Base-by-base conservation (phyloP, 2,113 vertebrate species). In the Melanerpes formicivorus region DNA sequence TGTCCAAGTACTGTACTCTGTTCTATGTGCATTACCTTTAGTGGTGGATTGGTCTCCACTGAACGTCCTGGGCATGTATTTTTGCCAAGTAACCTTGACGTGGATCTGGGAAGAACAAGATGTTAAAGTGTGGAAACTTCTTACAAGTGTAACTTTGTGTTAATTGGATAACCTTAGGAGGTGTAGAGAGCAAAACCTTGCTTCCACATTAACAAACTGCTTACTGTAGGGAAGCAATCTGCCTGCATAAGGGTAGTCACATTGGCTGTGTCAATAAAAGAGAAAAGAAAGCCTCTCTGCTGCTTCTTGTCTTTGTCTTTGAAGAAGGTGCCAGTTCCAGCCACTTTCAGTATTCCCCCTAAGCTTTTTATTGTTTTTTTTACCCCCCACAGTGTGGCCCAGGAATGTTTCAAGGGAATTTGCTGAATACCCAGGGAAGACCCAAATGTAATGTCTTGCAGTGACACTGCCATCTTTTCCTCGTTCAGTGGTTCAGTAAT, bases 21-120 rank as follows among this genome's bases (percentile, higher is more conserved):
- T 98, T 98, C 98, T 98, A 98, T 98, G 98, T 99, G 98, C 98
- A 98, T 99, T 98, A 98, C 96, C 97, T 98, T 98, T 98, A 98
- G 98, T 98, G 98, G 97, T 98, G 98, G 98, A 98, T 98, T 98
- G 98, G 98, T 98, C 97, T 98, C 97, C 98, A 98, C 98, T 98
- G 98, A 98, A 98, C 91, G 95, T 98, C 98, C 98, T 98, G 97
- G 99, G 99, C 99, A 99, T 99, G 99, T 98, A 97, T 93, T 98
- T 97, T 98, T 99, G 98, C 98, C 97, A 98, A 98, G 98, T 97
- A 97, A 98, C 98, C 98, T 99, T 99, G 98, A 99, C 98, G 98
- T 98, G 98, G 98, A 97, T 84, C 84, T 88, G 96, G 9, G 18
- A 25, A 97, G 97, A 95, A 48, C 40, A 22, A 27, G 60, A 58